Evolutionary conservation across 2,888 invertebrate species (phyloP).

Genomic region (Dicyrtomina minuta): DNA sequence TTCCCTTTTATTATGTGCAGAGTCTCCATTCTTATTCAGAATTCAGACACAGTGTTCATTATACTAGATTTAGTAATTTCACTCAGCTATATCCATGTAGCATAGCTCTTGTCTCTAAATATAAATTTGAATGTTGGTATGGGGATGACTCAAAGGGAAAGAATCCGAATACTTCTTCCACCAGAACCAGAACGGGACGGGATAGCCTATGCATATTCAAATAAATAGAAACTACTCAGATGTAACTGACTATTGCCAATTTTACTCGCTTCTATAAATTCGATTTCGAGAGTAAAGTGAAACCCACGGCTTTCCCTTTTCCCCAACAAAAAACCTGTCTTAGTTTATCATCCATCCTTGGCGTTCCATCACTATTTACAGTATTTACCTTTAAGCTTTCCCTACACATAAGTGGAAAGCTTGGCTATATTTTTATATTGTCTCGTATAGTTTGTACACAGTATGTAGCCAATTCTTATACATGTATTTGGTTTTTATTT

Average conservation of each 20-base stretch:
- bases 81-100: background rate
- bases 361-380: background rate
- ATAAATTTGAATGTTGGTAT: background rate
- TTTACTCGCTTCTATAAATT: background rate
- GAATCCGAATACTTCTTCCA: background rate
- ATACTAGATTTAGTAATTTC: background rate
- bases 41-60: background rate
- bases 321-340: background rate
- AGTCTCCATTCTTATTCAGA: background rate
- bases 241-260: background rate
- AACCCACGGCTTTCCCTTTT: background rate
- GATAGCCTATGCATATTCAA: too few relatives aligned
- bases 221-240: too few relatives aligned
- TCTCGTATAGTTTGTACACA: too few relatives aligned
- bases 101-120: background rate
- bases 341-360: background rate
- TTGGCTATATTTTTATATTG: too few relatives aligned
- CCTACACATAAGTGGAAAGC: too few relatives aligned
- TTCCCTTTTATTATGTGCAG: background rate
- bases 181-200: too few relatives aligned
- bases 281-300: background rate
- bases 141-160: too few relatives aligned
- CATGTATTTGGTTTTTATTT: too few relatives aligned
- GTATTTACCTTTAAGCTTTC: background rate
- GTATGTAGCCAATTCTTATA: too few relatives aligned